These are phyloP conservation scores for Temnothorax curvispinosus DNA, from an alignment of 1,140 invertebrate species.

Conservation along the genomic window DNA sequence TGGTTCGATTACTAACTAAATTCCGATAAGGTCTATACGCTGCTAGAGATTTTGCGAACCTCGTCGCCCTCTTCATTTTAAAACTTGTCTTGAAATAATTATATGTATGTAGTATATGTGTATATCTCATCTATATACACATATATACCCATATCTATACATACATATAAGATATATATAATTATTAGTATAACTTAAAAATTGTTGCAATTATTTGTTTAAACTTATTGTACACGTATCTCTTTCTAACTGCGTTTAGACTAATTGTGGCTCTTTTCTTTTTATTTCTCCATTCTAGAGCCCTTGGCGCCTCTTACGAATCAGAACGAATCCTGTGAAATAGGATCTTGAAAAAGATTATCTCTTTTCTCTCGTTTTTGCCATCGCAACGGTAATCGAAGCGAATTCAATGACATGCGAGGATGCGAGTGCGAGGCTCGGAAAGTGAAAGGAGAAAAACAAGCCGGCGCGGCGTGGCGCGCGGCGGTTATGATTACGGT, in stretches of 20 bases:
- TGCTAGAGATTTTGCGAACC: not conserved
- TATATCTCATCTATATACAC: no score
- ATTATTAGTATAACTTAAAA: not conserved
- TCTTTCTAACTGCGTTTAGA: not conserved
- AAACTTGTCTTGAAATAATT: not conserved
- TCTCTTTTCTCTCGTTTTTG: not conserved
- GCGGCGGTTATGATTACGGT: not conserved
- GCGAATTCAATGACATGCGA: not conserved
- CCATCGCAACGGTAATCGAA: not conserved
- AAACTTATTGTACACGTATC: not conserved
- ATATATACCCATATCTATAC: no score
- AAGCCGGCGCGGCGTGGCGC: not conserved
- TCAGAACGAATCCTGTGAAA: not conserved
- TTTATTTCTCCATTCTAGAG: not conserved
- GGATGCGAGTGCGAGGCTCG: not conserved
- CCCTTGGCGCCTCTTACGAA: not conserved
- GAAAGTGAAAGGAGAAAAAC: slow-evolving; percentile 41
- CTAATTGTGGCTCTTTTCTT: not conserved
- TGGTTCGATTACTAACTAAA: not conserved
- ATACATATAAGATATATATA: no score
- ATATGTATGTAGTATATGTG: no score
- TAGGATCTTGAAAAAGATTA: not conserved
- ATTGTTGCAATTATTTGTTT: not conserved
- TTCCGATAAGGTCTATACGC: not conserved
- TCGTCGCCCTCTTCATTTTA: not conserved